Evolutionary conservation across 1,140 invertebrate species (phyloP).

Genomic region (Metopolophium dirhodum): DNA sequence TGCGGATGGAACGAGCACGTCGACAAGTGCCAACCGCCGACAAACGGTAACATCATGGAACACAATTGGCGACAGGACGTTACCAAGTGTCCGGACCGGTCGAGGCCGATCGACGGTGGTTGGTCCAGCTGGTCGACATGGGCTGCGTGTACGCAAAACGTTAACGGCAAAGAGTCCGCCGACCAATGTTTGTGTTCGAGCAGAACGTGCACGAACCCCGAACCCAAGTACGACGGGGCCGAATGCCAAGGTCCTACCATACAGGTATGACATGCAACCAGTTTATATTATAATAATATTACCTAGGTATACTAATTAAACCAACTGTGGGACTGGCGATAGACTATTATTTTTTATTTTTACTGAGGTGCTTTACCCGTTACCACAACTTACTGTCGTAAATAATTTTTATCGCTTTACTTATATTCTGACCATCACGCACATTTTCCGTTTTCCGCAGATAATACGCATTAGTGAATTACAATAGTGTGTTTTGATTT

Average conservation of each 20-base stretch:
- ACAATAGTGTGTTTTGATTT: background rate
- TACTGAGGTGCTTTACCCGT: background rate
- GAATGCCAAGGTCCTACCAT: constrained; percentile 66
- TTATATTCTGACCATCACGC: background rate
- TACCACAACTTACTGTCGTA: background rate
- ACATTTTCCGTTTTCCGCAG: background rate
- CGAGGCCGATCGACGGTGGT: constrained; percentile 68
- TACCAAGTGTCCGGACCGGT: constrained; percentile 68
- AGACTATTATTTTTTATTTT: background rate
- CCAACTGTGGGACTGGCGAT: background rate
- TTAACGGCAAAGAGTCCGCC: constrained; percentile 58
- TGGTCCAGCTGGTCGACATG: constrained; percentile 79
- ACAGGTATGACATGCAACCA: constrained; percentile 65
- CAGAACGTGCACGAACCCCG: constrained; percentile 81
- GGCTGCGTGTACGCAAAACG: constrained; percentile 69
- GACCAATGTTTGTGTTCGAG: constrained; percentile 81
- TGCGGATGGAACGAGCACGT: constrained; percentile 88
- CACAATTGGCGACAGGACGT: constrained; percentile 77
- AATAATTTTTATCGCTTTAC: background rate
- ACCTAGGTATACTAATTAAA: constrained; percentile 59
- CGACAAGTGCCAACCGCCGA: constrained; percentile 74
- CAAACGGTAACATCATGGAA: constrained; percentile 68
- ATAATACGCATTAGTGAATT: background rate
- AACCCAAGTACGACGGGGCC: constrained; percentile 78
- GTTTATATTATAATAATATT: background rate